Evolutionary conservation across 2,888 invertebrate species (phyloP), one percentile per base, ranked within the genome.

Genomic region (Saturnia japonica): DNA sequence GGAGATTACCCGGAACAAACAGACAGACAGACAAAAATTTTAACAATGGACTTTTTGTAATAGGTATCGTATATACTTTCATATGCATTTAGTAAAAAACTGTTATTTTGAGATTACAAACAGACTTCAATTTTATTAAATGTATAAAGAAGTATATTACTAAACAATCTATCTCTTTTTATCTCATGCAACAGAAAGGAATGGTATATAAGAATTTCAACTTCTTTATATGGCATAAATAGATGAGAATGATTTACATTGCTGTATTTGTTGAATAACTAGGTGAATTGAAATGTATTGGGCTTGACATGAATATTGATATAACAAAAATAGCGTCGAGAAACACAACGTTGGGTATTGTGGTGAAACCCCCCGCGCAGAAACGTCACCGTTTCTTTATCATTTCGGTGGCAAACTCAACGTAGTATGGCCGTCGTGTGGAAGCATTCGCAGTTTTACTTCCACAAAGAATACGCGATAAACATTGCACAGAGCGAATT

Each of bases 381-480:
- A 85, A 87, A 90, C 92, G 92, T 92, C 93, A 93, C 90, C 80
- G 83, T 88, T 85, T 88, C 91, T 92, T 93, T 93, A 93, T 93
- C 94, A 94, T 93, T 94, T 91, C 91, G 90, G 92, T 87, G 90
- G 92, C 90, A 93, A 93, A 94, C 94, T 91, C 92, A 91, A 83
- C 93, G 84, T 94, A 95, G 95, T 91, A 95, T 95, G 95, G 95
- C 95, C 95, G 95, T 95, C 92, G 94, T 91, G 84, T 90, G 94
- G 95, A 94, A 94, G 95, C 95, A 95, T 94, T 94, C 94, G 94
- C 95, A 95, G 92, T 95, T 95, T 95, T 95, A 95, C 94, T 95
- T 95, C 94, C 95, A 95, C 93, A 95, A 94, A 95, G 95, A 95
- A 92, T 95, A 94, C 94, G 94, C 95, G 94, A 94, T 95, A 94